Evolutionary conservation across 2,797 vertebrate genomes (phyloP), one percentile per base, ranked within the genome.

Genomic region (Lacerta bilineata): DNA sequence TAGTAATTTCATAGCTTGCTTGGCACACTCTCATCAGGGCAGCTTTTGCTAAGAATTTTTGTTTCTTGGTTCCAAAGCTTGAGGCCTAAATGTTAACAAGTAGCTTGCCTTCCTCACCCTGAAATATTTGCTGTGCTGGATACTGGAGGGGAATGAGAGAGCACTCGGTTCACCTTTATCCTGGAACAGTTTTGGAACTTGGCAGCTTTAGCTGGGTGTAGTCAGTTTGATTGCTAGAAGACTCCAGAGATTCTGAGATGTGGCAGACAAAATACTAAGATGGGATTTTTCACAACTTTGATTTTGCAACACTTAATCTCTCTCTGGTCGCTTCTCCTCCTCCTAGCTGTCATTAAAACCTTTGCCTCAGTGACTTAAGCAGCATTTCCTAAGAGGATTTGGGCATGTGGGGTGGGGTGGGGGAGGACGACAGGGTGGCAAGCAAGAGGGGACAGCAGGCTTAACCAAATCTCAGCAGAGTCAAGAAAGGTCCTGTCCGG

Each of bases 121-220:
- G 79, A 93, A 91, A 87, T 90, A 81, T 87, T 92, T 92, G 25
- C 68, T 90, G 88, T 83, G 23, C 88, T 93, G 85, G 27, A 39
- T 92, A 36, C 83, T 29, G 88, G 84, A 94, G 71, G 77, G 33
- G 82, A 25, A 2, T 88, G 91, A 85, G 91, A 93, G 93, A 95
- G 72, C 82, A 46, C 88, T 90, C 85, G 66, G 33, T 86, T 87
- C 90, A 23, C 0, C 92, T 88, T 90, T 87, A 90, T 94, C 90
- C 61, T 41, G 13, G 27, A 64, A 33, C 50, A 80, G 36, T 27
- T 79, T 88, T 79, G 8, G 0, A 13, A 93, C 88, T 91, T 61
- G 80, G 41, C 84, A 76, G 41, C 90, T 92, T 94, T 88, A 85
- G 17, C n/a, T 78, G 64, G 18, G 20, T 36, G 20, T 29, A 4